Evolutionary conservation across 2,888 invertebrate genomes (phyloP).

Genomic region (Zygogramma bicolorata): DNA sequence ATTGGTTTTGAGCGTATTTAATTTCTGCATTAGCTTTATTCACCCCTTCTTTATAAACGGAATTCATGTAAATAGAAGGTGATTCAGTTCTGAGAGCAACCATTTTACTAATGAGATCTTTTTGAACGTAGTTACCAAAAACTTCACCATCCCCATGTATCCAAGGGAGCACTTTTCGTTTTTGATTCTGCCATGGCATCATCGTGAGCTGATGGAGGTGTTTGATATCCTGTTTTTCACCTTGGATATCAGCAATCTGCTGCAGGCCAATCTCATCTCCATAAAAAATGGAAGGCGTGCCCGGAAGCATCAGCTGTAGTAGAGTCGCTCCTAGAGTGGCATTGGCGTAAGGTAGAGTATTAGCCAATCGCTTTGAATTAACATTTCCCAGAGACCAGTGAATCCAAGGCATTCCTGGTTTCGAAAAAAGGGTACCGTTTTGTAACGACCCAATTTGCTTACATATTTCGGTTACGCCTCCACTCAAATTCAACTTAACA

Average conservation of each 20-base stretch:
- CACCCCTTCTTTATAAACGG: constrained; percentile 75
- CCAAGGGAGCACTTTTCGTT: constrained; percentile 74
- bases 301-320: constrained; percentile 86
- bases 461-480: constrained; percentile 72
- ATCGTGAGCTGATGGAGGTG: constrained; percentile 77
- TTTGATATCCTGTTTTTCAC: constrained; percentile 72
- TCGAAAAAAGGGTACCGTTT: constrained; percentile 72
- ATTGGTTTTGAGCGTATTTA: constrained; percentile 73
- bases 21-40: constrained; percentile 77
- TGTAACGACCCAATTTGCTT: constrained; percentile 72
- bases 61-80: constrained; percentile 81
- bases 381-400: constrained; percentile 83
- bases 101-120: constrained; percentile 72
- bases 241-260: constrained; percentile 71
- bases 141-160: constrained; percentile 70
- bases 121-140: constrained; percentile 68
- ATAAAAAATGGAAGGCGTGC: constrained; percentile 89
- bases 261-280: constrained; percentile 89
- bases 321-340: constrained; percentile 78
- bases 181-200: constrained; percentile 74
- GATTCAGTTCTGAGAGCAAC: constrained; percentile 72
- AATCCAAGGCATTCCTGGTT: constrained; percentile 78
- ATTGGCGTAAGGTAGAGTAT: constrained; percentile 70
- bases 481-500: constrained; percentile 72
- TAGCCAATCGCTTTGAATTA: constrained; percentile 72